These are phyloP conservation scores for Hoplodrina blanda DNA, from an alignment of 2,888 invertebrate genomes.

Conservation along the genomic window DNA sequence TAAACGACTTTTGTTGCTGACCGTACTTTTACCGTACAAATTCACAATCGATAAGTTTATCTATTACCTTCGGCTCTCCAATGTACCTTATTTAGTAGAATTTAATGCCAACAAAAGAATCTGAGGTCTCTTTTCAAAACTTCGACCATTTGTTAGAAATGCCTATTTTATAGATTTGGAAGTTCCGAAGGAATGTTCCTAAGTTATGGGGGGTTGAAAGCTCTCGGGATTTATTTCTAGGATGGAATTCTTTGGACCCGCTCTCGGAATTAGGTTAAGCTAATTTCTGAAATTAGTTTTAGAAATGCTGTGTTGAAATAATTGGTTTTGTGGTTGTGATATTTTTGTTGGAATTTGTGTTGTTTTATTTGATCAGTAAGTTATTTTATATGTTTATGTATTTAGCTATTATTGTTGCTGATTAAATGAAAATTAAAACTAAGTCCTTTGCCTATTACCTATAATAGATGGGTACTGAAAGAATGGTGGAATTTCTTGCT, in stretches of 20 bases:
- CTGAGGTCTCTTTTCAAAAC: conserved; percentile 37
- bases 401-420: too few species aligned
- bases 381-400: too few species aligned
- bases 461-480: too few species aligned
- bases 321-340: conserved; percentile 22
- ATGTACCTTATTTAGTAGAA: conserved; percentile 29
- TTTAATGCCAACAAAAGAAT: conserved; percentile 57
- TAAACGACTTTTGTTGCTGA: too few species aligned
- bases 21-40: background rate
- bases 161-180: conserved; percentile 56
- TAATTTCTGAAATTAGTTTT: conserved; percentile 49
- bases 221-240: conserved; percentile 49
- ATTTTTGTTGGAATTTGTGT: conserved; percentile 1
- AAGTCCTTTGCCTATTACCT: too few species aligned
- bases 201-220: conserved; percentile 49
- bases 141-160: conserved; percentile 50
- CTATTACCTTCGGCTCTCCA: conserved; percentile 5
- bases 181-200: conserved; percentile 48
- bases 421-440: too few species aligned
- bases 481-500: too few species aligned
- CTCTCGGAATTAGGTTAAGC: conserved; percentile 31
- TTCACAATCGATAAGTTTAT: conserved; percentile 37
- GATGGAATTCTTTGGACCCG: conserved; percentile 35
- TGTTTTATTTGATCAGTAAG: background rate
- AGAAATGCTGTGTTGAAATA: conserved; percentile 15